Evolutionary conservation across 2,797 vertebrate genomes (phyloP), one percentile per base, ranked within the genome.

Genomic region (Channa striata): DNA sequence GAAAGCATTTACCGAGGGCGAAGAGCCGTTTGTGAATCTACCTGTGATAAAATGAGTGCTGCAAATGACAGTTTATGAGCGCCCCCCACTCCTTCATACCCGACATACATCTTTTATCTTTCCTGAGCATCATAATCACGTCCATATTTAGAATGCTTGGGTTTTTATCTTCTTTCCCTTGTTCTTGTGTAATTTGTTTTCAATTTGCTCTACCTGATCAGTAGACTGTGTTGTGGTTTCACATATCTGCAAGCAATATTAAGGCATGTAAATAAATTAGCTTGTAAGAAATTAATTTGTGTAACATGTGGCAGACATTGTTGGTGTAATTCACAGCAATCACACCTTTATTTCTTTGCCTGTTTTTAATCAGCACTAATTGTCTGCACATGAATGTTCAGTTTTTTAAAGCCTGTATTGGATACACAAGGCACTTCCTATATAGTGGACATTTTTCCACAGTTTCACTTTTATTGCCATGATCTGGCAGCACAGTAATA

Each of bases 21-120:
- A 75, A 11, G 72, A 52, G 51, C 54, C 2, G 54, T 65, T 72
- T 74, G 66, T 58, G 54, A 67, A 57, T 47, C 40, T 47, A 68
- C 40, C 66, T 78, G 69, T 84, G 77, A 79, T 78, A 25, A 74
- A 74, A 78, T 53, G 62, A 77, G 54, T 0, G 3, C 56, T 49
- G 23, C 21, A 66, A 76, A 65, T 69, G 74, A 80, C 72, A 71
- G 57, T 81, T 83, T 74, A 79, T 52, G 58, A 78, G 20, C 50
- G 60, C 23, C 11, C 57, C 8, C 21, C 47, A 53, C 70, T 36
- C 67, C 48, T 8, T 46, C 34, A 46, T 72, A 47, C 54, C 65
- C 73, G 47, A 76, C 71, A 74, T 48, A 42, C 58, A 46, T 58
- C 46, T 73, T 67, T 70, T 57, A 80, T 85, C 74, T 73, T 76